Percentiles rank a stretch among this genome's conserved stretches.
Evolutionary conservation across 1,140 invertebrate species (phyloP).

Genomic region (Aphidius gifuensis): DNA sequence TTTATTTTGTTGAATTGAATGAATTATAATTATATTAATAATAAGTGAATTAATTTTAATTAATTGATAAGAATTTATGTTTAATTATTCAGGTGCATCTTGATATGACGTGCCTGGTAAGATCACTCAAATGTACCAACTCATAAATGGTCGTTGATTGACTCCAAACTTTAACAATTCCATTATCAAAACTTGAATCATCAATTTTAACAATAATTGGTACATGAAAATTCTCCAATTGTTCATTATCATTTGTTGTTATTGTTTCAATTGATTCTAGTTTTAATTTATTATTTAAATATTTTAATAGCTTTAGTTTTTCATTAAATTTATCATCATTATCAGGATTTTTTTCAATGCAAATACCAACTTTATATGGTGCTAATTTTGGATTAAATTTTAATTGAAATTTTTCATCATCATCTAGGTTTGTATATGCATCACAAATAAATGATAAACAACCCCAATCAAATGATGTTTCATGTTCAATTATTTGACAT

Average conservation of each 20-base stretch:
- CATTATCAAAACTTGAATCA: conserved; percentile 65
- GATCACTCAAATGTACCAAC: conserved; percentile 54
- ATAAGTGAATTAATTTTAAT: too few relatives aligned
- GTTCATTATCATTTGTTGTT: conserved; percentile 32
- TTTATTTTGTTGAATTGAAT: too few relatives aligned
- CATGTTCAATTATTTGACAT: conserved; percentile 55
- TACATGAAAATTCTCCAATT: conserved; percentile 54
- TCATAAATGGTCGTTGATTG: conserved; percentile 68
- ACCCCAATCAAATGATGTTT: conserved; percentile 59
- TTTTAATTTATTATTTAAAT: conserved; percentile 48
- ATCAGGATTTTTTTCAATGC: conserved; percentile 26
- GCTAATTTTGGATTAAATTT: conserved; percentile 68
- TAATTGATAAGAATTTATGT: too few relatives aligned
- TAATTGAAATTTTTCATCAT: conserved; percentile 45
- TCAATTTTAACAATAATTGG: conserved; percentile 68
- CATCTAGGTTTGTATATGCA: conserved; percentile 50
- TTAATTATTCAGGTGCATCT: conserved; percentile 15
- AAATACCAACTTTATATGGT: conserved; percentile 71
- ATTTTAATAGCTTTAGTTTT: conserved; percentile 43
- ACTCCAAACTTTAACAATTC: conserved; percentile 68
- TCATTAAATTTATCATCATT: conserved; percentile 31
- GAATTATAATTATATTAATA: too few relatives aligned
- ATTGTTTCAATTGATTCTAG: conserved; percentile 44
- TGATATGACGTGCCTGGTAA: conserved; percentile 48
- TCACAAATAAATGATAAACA: conserved; percentile 64